Evolutionary conservation across 2,113 vertebrate genomes (phyloP).

Genomic region (Ranitomeya imitator): DNA sequence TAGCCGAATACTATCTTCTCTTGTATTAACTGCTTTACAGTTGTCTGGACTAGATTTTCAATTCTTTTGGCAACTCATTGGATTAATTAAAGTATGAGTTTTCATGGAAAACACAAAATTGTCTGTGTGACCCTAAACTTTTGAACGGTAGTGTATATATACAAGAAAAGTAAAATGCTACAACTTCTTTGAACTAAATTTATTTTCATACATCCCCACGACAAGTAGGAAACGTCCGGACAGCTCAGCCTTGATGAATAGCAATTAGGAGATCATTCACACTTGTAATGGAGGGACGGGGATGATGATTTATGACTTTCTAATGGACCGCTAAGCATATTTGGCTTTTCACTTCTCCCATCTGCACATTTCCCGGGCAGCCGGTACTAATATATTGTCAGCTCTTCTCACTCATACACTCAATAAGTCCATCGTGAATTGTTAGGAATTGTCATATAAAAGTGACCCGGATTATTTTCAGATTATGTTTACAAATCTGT

Average conservation of each 20-base stretch:
- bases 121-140: no score
- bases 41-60: no score
- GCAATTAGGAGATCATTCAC: constrained; percentile 2
- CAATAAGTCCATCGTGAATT: background rate
- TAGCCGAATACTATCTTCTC: no score
- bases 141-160: no score
- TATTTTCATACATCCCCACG: background rate
- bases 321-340: constrained; percentile 39
- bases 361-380: constrained; percentile 16
- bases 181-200: background rate
- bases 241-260: background rate
- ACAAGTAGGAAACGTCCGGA: background rate
- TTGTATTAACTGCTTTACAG: no score
- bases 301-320: constrained; percentile 29
- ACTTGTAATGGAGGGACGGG: background rate
- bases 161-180: background rate
- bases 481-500: background rate
- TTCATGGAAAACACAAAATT: no score
- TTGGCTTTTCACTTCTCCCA: background rate
- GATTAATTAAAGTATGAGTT: no score
- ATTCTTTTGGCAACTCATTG: no score
- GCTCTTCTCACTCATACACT: background rate
- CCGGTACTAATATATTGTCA: background rate
- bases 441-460: no score
- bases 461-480: background rate